Conservation (phyloP, 2,797 vertebrate species). For the Spinus olivaceus region DNA sequence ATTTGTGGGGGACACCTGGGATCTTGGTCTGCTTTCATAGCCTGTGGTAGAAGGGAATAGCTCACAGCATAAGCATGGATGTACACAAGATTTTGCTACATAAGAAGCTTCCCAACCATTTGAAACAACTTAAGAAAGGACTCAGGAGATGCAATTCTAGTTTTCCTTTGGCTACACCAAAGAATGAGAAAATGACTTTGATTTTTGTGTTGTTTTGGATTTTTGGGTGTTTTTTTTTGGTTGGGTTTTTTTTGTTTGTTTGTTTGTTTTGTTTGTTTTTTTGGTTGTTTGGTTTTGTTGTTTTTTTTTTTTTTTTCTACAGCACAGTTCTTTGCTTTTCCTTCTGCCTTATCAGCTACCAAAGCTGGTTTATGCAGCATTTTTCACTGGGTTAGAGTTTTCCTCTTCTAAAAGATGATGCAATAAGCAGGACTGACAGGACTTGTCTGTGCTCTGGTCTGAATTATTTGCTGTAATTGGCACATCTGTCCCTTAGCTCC, state of each 20-base stretch:
- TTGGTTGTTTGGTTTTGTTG: background rate
- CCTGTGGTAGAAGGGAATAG: background rate
- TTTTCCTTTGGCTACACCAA: background rate
- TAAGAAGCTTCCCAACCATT: background rate
- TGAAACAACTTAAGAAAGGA: background rate
- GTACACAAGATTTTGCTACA: background rate
- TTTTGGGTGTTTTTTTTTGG: background rate
- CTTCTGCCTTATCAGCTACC: background rate
- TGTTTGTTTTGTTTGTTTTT: background rate
- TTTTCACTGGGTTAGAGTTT: slow-evolving; percentile 14
- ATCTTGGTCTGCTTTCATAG: background rate
- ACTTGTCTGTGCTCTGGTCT: slow-evolving; percentile 11
- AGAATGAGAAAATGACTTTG: background rate
- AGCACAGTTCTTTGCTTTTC: background rate
- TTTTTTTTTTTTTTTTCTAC: background rate
- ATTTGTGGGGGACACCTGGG: background rate
- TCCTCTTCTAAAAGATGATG: background rate
- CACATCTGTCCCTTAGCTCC: background rate
- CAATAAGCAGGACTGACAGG: slow-evolving; percentile 22
- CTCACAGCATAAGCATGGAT: background rate
- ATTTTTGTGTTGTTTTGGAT: background rate
- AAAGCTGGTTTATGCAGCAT: background rate
- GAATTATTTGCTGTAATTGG: slow-evolving; percentile 38
- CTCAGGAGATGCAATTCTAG: background rate
- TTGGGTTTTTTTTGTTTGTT: background rate